Evolutionary conservation across 2,888 invertebrate genomes (phyloP).

Genomic region (Synanthedon myopaeformis): DNA sequence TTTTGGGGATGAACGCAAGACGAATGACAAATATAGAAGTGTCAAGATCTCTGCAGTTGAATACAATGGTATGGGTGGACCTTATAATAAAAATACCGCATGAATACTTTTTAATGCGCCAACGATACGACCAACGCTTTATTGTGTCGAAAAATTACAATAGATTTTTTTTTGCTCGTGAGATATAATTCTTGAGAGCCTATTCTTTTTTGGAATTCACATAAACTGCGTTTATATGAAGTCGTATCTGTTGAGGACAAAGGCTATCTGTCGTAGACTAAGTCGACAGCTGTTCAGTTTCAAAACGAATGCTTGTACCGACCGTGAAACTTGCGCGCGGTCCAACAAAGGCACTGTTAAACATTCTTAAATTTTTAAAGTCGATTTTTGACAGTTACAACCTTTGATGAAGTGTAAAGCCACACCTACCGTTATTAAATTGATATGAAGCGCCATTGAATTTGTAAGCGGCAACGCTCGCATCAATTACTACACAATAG

Average conservation of each 20-base stretch:
- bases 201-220: conserved; percentile 57
- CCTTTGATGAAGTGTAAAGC: conserved; percentile 34
- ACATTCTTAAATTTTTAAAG: conserved; percentile 43
- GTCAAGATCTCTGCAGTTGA: conserved; percentile 52
- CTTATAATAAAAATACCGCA: conserved; percentile 54
- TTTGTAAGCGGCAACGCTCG: conserved; percentile 26
- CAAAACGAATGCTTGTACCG: conserved; percentile 37
- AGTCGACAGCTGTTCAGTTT: conserved; percentile 61
- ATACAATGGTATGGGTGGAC: conserved; percentile 46
- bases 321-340: conserved; percentile 55
- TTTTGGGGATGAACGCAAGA: conserved; percentile 19
- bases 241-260: conserved; percentile 59
- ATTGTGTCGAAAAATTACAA: conserved; percentile 52
- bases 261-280: conserved; percentile 46
- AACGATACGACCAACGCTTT: conserved; percentile 62
- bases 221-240: conserved; percentile 69
- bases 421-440: conserved; percentile 52
- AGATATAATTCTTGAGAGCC: conserved; percentile 54
- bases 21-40: conserved; percentile 54
- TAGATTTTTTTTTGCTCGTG: conserved; percentile 48
- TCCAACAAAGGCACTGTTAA: conserved; percentile 54
- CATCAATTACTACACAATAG: conserved; percentile 31
- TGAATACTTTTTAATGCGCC: conserved; percentile 71
- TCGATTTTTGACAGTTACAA: conserved; percentile 30
- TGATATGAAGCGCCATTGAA: conserved; percentile 30